phyloP scores from a whole-genome alignment of 2,888 invertebrate genomes.

The Monoplex corrugatus region DNA sequence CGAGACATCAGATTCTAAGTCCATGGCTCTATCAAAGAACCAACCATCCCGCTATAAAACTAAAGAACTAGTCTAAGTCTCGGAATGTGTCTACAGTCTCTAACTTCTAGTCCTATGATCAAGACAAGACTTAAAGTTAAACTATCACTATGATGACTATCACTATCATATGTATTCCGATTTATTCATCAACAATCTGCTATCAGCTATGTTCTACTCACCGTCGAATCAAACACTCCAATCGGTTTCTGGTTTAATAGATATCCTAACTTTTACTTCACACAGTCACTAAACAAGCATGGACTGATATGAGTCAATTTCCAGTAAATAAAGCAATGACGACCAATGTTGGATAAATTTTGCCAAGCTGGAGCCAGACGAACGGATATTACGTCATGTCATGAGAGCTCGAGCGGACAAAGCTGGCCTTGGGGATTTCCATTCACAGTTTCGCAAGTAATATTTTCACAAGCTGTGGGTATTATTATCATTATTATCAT shows the following conservation, averaged over 20 bases:
- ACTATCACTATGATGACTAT: too few relatives aligned
- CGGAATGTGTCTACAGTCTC: too few relatives aligned
- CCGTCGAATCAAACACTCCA: background rate
- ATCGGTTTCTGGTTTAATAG: background rate
- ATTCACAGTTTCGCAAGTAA: background rate
- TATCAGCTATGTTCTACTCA: background rate
- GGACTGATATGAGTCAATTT: background rate
- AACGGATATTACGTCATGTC: conserved; percentile 27
- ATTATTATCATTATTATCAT: too few relatives aligned
- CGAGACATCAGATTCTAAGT: too few relatives aligned
- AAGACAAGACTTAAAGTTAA: too few relatives aligned
- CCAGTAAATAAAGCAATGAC: background rate
- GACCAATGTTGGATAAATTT: background rate
- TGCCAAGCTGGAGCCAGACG: conserved; percentile 38
- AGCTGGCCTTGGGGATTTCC: background rate
- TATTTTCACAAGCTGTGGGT: too few relatives aligned
- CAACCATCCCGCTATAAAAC: too few relatives aligned
- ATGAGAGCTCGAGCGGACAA: background rate
- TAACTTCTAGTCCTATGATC: too few relatives aligned
- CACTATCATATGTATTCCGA: too few relatives aligned
- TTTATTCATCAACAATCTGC: too few relatives aligned
- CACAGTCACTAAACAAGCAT: background rate
- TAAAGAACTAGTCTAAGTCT: too few relatives aligned
- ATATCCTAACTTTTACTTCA: background rate
- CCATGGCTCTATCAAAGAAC: too few relatives aligned